phyloP scores from a whole-genome alignment of 2,113 vertebrate species.

The Enhydra lutris region DNA sequence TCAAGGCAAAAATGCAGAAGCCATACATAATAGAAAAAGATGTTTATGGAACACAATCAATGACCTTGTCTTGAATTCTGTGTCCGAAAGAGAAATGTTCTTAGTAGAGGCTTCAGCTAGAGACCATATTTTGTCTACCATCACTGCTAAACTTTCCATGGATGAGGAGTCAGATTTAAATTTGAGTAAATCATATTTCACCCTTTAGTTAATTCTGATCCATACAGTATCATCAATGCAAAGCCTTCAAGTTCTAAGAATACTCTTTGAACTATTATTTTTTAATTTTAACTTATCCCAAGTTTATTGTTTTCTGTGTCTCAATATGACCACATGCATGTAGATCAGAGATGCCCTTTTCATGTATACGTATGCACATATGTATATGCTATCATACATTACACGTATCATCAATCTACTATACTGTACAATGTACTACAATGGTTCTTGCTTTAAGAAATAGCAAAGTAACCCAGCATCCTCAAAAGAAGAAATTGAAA shows the following conservation, averaged over 20 bases:
- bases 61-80: neutral
- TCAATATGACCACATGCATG: neutral
- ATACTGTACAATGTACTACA: neutral
- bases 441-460: neutral
- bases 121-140: constrained; percentile 2
- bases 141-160: constrained; percentile 36
- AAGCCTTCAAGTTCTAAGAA: no score
- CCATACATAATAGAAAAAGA: constrained; percentile 4
- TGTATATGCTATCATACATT: neutral
- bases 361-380: neutral
- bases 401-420: neutral
- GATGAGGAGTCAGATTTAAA: neutral
- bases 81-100: constrained; percentile 37
- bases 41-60: constrained; percentile 17
- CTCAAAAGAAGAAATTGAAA: neutral
- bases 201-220: no score
- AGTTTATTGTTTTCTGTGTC: neutral
- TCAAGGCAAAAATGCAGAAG: constrained; percentile 40
- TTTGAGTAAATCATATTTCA: neutral
- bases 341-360: neutral
- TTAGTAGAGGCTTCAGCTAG: constrained; percentile 33
- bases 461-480: neutral
- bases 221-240: no score
- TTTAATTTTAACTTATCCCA: no score
- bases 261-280: no score